These are phyloP conservation scores for Ceratina japonica DNA, from an alignment of 1,140 invertebrate genomes.

Conservation along the genomic window DNA sequence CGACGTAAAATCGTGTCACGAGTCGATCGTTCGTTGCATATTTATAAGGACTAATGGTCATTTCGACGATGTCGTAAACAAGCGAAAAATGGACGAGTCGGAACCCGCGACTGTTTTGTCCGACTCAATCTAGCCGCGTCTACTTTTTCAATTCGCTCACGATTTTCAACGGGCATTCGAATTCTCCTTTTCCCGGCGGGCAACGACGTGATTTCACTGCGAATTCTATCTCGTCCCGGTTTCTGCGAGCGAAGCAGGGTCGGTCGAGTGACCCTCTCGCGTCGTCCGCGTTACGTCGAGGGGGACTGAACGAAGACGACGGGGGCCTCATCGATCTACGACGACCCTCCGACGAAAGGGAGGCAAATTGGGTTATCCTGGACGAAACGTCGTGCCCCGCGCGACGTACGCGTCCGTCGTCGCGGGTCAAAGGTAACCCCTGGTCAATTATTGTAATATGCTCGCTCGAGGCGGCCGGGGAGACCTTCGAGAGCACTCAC, in stretches of 20 bases:
- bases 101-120: too few relatives aligned
- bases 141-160: not conserved
- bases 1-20: not conserved
- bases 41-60: too few relatives aligned
- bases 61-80: too few relatives aligned
- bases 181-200: too few relatives aligned
- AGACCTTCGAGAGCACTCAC: too few relatives aligned
- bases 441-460: slow-evolving; percentile 39
- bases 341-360: slow-evolving; percentile 31
- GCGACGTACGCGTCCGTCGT: slow-evolving; percentile 14
- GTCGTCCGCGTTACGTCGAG: not conserved
- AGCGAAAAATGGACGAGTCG: too few relatives aligned
- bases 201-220: not conserved
- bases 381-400: slow-evolving; percentile 6
- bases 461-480: not conserved
- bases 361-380: slow-evolving; percentile 32
- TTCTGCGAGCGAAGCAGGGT: slow-evolving; percentile 3
- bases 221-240: not conserved
- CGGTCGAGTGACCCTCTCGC: not conserved
- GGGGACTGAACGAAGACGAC: slow-evolving; percentile 10
- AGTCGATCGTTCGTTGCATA: too few relatives aligned
- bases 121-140: too few relatives aligned
- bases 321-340: slow-evolving; percentile 45
- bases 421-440: slow-evolving; percentile 19
- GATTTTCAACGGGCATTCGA: not conserved